Evolutionary conservation across 1,140 invertebrate genomes (phyloP).

Genomic region (Leptoteleia sp.): DNA sequence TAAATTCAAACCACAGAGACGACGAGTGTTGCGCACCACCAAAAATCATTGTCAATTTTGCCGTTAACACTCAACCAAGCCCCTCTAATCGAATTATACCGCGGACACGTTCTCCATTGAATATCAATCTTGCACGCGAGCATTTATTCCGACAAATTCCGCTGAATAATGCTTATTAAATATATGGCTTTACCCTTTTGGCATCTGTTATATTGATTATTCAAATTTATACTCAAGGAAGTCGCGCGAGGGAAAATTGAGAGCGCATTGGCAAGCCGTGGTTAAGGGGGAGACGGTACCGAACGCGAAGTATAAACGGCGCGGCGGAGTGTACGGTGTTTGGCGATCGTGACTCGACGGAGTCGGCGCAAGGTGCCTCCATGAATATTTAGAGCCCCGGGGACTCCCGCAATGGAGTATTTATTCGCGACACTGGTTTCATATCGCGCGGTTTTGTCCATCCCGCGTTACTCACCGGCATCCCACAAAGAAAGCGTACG

Average conservation of each 20-base stretch:
- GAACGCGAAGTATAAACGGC: too few relatives aligned
- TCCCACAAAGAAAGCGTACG: constrained; percentile 34
- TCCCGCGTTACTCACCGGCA: constrained; percentile 42
- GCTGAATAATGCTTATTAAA: constrained; percentile 65
- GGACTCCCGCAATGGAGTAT: constrained; percentile 69
- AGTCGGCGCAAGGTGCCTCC: constrained; percentile 62
- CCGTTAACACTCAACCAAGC: constrained; percentile 51
- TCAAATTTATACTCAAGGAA: constrained; percentile 63
- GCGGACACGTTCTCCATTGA: constrained; percentile 36
- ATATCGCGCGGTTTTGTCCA: constrained; percentile 58
- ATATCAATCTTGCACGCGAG: constrained; percentile 41
- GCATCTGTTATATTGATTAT: constrained; percentile 57
- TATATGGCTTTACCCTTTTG: constrained; percentile 23
- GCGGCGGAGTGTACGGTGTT: constrained; percentile 17
- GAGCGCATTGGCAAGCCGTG: constrained; percentile 30
- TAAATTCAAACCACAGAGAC: too few relatives aligned
- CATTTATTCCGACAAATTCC: constrained; percentile 56
- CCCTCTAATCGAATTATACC: constrained; percentile 56
- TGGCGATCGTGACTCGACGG: constrained; percentile 56
- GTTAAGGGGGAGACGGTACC: too few relatives aligned
- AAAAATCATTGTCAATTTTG: too few relatives aligned
- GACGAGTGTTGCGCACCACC: too few relatives aligned
- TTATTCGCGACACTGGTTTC: constrained; percentile 65
- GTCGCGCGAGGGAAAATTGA: constrained; percentile 52
- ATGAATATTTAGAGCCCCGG: constrained; percentile 69